Percentiles rank a stretch among this genome's conserved stretches.
Evolutionary conservation across 2,888 invertebrate species (phyloP).

Genomic region (Drosophila setosimentum): DNA sequence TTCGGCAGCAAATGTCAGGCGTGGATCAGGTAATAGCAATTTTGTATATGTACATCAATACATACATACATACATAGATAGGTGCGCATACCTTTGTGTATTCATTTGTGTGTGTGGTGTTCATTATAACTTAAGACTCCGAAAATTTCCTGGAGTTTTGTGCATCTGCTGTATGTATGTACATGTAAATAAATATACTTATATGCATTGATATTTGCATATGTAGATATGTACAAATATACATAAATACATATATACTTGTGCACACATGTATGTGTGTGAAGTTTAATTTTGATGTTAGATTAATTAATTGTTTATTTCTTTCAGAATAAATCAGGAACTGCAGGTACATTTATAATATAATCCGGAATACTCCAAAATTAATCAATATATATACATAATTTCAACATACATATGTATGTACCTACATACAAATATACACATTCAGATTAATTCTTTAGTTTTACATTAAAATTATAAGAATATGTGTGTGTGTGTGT

Average conservation of each 20-base stretch:
- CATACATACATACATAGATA: constrained; percentile 26
- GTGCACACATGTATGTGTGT: background rate
- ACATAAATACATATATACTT: background rate
- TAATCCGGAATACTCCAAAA: constrained; percentile 3
- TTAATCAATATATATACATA: constrained; percentile 6
- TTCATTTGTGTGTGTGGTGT: constrained; percentile 12
- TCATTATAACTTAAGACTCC: constrained; percentile 12
- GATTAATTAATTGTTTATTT: constrained; percentile 38
- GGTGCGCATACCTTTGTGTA: constrained; percentile 11
- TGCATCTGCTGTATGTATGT: background rate
- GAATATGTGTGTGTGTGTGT: background rate
- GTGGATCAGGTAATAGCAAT: constrained; percentile 91
- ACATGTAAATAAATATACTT: background rate
- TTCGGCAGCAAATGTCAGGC: constrained; percentile 92
- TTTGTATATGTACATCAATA: constrained; percentile 53
- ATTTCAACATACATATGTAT: background rate
- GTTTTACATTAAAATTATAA: background rate
- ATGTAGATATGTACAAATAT: constrained; percentile 6
- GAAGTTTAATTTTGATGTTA: constrained; percentile 1
- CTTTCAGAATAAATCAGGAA: constrained; percentile 82
- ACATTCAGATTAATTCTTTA: background rate
- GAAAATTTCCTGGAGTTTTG: constrained; percentile 3
- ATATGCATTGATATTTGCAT: background rate
- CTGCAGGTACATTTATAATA: constrained; percentile 75
- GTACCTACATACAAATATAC: background rate